A percentile compares a stretch with the other conserved stretches of the same genome.
These are phyloP conservation scores for Epinotia brunnichana DNA, from an alignment of 2,888 invertebrate species.

Conservation along the genomic window DNA sequence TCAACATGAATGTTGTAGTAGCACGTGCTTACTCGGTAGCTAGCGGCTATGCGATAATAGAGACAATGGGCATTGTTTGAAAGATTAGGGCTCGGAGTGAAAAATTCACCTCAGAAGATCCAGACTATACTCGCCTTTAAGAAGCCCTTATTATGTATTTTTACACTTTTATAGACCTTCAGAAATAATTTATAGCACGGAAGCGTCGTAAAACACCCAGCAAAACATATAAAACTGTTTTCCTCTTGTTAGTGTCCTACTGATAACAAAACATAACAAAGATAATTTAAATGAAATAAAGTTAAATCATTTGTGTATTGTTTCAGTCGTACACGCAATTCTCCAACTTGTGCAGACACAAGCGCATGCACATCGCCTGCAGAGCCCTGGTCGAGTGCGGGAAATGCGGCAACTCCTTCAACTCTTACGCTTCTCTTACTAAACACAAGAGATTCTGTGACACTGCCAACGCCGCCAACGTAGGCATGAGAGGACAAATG, in stretches of 20 bases:
- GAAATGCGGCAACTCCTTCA: slow-evolving; percentile 97
- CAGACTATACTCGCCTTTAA: too few species aligned
- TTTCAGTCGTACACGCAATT: slow-evolving; percentile 98
- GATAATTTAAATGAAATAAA: too few species aligned
- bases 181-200: slow-evolving; percentile 1
- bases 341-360: slow-evolving; percentile 99
- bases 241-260: not conserved
- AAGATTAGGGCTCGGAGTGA: too few species aligned
- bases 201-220: not conserved
- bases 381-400: slow-evolving; percentile 96
- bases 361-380: slow-evolving; percentile 98
- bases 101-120: too few species aligned
- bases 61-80: too few species aligned
- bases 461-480: slow-evolving; percentile 85
- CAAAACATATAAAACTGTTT: slow-evolving; percentile 4
- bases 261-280: not conserved
- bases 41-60: too few species aligned
- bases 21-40: too few species aligned
- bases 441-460: slow-evolving; percentile 99
- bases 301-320: slow-evolving; percentile 48
- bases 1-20: too few species aligned
- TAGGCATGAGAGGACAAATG: slow-evolving; percentile 76
- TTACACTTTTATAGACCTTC: not conserved
- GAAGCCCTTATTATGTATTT: too few species aligned
- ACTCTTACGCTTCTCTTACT: slow-evolving; percentile 94